These are phyloP conservation scores for Pseudorectes ferrugineus DNA, from an alignment of 2,113 vertebrate species.

Conservation along the genomic window DNA sequence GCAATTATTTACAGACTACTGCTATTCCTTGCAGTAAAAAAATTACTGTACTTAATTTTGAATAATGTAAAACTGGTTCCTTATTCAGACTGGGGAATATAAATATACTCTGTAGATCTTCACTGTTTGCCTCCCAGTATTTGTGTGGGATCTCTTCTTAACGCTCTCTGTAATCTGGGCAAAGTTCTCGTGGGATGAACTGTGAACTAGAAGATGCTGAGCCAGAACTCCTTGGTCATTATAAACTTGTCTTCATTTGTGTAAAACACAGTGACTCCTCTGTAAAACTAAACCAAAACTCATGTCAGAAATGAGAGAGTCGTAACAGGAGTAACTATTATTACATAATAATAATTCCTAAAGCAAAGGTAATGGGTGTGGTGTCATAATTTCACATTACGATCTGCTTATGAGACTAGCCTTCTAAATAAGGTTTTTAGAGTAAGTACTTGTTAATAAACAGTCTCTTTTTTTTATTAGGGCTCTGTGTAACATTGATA, in stretches of 20 bases:
- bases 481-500: neutral
- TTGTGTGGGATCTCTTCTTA: neutral
- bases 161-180: neutral
- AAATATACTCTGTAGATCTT: neutral
- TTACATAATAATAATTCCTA: neutral
- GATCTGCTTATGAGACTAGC: neutral
- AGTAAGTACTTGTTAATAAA: neutral
- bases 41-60: neutral
- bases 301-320: neutral
- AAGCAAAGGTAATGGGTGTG: neutral
- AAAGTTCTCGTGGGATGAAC: neutral
- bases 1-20: constrained; percentile 16
- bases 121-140: neutral
- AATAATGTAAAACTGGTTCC: neutral
- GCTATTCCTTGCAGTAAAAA: neutral
- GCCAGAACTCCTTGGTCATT: neutral
- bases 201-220: neutral
- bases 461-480: neutral
- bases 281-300: neutral
- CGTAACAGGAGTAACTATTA: neutral
- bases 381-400: neutral
- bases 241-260: neutral
- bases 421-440: neutral
- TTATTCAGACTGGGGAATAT: neutral
- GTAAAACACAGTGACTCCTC: neutral